Percentiles rank a stretch among this genome's conserved stretches.
These are phyloP conservation scores for Amphiduros pacificus DNA, from an alignment of 2,888 invertebrate genomes.

Conservation along the genomic window DNA sequence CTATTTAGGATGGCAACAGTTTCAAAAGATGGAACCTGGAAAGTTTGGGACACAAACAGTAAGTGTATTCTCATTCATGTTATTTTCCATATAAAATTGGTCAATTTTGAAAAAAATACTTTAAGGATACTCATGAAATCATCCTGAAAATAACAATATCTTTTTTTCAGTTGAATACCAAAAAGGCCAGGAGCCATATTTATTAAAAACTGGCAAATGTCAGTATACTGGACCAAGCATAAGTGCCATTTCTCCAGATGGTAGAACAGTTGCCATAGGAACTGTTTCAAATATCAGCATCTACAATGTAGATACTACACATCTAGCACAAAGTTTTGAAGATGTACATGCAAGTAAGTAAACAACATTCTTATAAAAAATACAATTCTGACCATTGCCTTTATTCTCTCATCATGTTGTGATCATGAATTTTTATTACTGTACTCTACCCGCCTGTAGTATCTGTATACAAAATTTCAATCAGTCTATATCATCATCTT, in stretches of 20 bases:
- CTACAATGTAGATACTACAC: constrained; percentile 70
- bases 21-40: constrained; percentile 87
- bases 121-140: no score
- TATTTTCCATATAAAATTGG: no score
- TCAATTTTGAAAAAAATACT: no score
- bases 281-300: constrained; percentile 69
- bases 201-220: constrained; percentile 69
- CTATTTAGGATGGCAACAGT: constrained; percentile 72
- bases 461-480: no score
- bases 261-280: constrained; percentile 75
- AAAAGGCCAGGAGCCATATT: constrained; percentile 77
- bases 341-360: constrained; percentile 64
- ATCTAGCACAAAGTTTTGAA: constrained; percentile 70
- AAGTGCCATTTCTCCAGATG: constrained; percentile 78
- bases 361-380: no score
- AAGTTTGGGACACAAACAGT: constrained; percentile 79
- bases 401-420: no score
- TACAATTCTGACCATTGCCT: no score
- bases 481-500: not conserved
- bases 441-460: no score
- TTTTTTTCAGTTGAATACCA: constrained; percentile 73
- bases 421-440: no score
- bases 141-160: not conserved
- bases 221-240: constrained; percentile 58
- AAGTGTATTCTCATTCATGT: constrained; percentile 23